phyloP scores from a whole-genome alignment of 2,888 invertebrate genomes.

The Trachelus troglodyta region DNA sequence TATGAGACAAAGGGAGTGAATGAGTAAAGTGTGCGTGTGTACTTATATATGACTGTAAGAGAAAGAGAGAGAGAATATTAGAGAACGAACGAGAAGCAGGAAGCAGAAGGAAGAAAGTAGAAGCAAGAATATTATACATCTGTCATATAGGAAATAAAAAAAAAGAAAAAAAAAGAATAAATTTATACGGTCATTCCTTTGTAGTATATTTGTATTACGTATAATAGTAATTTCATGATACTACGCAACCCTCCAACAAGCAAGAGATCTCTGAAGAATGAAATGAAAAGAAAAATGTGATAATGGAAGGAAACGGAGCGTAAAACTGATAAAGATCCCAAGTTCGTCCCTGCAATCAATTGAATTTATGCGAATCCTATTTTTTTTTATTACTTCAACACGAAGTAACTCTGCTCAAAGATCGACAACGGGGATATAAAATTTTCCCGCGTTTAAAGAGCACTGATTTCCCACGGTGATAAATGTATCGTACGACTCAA shows the following conservation, averaged over 20 bases:
- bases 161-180: not conserved
- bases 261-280: no score
- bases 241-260: no score
- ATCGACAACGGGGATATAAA: no score
- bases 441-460: no score
- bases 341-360: not conserved
- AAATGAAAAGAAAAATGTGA: not conserved
- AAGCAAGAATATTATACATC: conserved; percentile 14
- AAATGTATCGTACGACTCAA: no score
- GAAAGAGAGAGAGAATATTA: not conserved
- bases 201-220: no score
- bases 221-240: no score
- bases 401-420: no score
- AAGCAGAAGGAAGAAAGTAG: no score
- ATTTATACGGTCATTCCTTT: no score
- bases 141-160: conserved; percentile 13
- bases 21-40: not conserved
- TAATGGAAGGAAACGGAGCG: not conserved
- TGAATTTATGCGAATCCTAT: not conserved
- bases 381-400: not conserved
- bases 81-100: no score
- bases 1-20: not conserved
- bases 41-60: not conserved
- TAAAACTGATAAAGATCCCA: not conserved
- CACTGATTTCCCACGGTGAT: no score